These are phyloP conservation scores for Labrus mixtus DNA, from an alignment of 2,113 vertebrate genomes.

Conservation along the genomic window DNA sequence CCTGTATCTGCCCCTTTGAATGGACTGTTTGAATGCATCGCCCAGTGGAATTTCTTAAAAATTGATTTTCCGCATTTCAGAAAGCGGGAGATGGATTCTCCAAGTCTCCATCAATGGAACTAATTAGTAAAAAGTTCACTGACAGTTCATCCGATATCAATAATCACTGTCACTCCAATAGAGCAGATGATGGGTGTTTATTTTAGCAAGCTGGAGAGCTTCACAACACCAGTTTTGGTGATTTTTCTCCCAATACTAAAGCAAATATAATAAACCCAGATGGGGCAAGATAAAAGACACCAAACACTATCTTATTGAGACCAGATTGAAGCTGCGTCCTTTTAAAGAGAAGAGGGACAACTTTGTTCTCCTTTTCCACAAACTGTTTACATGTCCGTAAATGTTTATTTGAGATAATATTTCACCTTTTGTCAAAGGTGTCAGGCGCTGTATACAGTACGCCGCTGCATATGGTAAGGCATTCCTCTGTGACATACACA, in stretches of 20 bases:
- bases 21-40: too few species aligned
- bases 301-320: background rate
- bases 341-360: too few species aligned
- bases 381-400: background rate
- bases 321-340: background rate
- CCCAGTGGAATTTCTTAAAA: constrained; percentile 15
- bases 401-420: background rate
- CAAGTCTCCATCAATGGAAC: background rate
- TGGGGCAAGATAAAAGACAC: background rate
- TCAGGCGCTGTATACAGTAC: constrained; percentile 17
- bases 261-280: constrained; percentile 8
- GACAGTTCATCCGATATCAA: constrained; percentile 2
- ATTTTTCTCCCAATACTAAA: background rate
- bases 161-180: too few species aligned
- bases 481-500: constrained; percentile 55
- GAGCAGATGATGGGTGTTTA: background rate
- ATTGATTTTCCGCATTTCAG: background rate
- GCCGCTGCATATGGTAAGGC: constrained; percentile 24
- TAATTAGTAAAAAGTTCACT: constrained; percentile 8
- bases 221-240: background rate
- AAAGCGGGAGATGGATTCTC: background rate
- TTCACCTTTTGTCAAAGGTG: constrained; percentile 6
- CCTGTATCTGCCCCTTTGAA: too few species aligned
- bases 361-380: background rate
- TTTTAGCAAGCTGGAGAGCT: background rate